Percentiles rank a stretch among this genome's conserved stretches.
Evolutionary conservation across 2,113 vertebrate genomes (phyloP).

Genomic region (Dissostichus mawsoni): DNA sequence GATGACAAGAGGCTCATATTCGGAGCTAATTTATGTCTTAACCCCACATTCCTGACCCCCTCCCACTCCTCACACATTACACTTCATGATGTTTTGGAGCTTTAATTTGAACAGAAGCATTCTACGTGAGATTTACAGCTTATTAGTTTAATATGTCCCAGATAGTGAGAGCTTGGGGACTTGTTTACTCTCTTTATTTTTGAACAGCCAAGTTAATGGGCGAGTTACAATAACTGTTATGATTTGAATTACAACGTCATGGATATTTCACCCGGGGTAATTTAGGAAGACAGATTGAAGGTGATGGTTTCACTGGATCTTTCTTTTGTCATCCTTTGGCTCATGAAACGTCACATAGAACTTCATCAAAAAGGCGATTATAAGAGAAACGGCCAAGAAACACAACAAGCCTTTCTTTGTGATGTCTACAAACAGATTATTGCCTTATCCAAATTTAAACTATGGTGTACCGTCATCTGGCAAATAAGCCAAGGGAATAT

Average conservation of each 20-base stretch:
- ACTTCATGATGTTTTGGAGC: conserved; percentile 30
- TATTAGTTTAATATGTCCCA: conserved; percentile 28
- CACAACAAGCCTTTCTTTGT: too few species aligned
- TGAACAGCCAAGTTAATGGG: conserved; percentile 11
- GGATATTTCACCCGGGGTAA: not conserved
- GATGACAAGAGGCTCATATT: conserved; percentile 72
- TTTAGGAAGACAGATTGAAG: not conserved
- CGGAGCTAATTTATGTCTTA: conserved; percentile 74
- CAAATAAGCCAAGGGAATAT: not conserved
- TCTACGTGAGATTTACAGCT: conserved; percentile 61
- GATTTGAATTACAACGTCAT: not conserved
- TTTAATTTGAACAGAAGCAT: conserved; percentile 37
- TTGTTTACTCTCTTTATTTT: conserved; percentile 27
- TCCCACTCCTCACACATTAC: conserved; percentile 41
- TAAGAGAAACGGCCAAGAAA: not conserved
- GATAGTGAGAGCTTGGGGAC: not conserved
- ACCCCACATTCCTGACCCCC: conserved; percentile 69
- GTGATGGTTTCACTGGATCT: not conserved
- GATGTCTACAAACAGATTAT: not conserved
- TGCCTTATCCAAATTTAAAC: not conserved
- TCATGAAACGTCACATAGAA: not conserved
- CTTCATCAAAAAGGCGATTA: not conserved
- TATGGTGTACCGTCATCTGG: conserved; percentile 7
- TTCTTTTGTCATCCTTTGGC: not conserved
- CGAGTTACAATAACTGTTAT: not conserved